A percentile compares a stretch with the other conserved stretches of the same genome.
Evolutionary conservation across 2,113 vertebrate genomes (phyloP).

Genomic region (Aptenodytes patagonicus): DNA sequence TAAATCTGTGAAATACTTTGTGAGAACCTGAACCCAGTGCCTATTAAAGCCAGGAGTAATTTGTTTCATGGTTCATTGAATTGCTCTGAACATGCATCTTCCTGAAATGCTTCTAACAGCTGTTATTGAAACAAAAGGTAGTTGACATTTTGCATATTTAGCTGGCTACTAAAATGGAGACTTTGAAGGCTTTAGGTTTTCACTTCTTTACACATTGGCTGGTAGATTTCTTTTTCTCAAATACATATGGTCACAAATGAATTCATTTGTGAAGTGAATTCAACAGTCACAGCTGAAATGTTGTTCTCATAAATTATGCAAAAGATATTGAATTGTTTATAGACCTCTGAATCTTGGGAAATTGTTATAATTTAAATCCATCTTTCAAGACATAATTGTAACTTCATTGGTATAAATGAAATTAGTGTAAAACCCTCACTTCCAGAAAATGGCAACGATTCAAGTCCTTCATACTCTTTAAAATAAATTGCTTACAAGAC

Average conservation of each 20-base stretch:
- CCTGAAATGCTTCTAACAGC: background rate
- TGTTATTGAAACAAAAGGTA: background rate
- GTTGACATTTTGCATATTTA: background rate
- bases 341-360: background rate
- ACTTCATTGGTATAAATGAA: background rate
- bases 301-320: background rate
- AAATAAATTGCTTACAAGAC: conserved; percentile 9
- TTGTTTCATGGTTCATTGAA: background rate
- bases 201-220: background rate
- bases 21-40: background rate
- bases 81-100: background rate
- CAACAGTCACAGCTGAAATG: background rate
- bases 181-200: background rate
- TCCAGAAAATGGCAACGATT: background rate
- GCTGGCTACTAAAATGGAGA: background rate
- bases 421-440: background rate
- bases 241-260: rapidly evolving
- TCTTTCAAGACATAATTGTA: background rate
- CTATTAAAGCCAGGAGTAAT: background rate
- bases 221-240: background rate
- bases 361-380: background rate
- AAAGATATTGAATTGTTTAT: background rate
- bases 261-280: background rate
- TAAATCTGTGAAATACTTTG: background rate
- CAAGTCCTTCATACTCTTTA: background rate